Base-by-base conservation (phyloP, 1,140 invertebrate species). In the Anastatus disparis region DNA sequence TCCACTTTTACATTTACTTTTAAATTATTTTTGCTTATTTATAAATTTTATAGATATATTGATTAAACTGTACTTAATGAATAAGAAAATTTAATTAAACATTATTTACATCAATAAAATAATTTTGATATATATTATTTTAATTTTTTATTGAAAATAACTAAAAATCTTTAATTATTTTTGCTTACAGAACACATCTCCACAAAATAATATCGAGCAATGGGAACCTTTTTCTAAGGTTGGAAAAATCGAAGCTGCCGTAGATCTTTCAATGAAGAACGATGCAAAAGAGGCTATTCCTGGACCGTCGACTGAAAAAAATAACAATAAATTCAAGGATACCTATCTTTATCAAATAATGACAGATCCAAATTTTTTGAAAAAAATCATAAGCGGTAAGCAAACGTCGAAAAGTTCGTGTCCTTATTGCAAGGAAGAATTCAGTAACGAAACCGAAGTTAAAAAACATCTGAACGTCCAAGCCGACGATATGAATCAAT, bases 291-390 rank as follows among this genome's bases (percentile, higher is more conserved):
- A 38, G 15, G 40, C 58, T 2, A 15, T 12, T 3, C 48, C 58
- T 0, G 63, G 40, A 26, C 7, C 53, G 1, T 12, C 62, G 9
- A 20, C 7, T n/a, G 64, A 55, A 13, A 42, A 56, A 9, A 42
- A 65, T 4, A 40, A 53, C 12, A 44, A 66, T 6, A 78, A 74
- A 15, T 70, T 80, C 10, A 78, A 82, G 52, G 72, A 79, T 13
- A 82, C 82, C 4, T 79, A 78, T 27, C 76, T 84, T 2, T 84
- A 83, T n/a, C 77, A 82, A 42, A 79, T 84, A 13, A 81, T 84
- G 76, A 84, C 81, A 0, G 81, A 84, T 68, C 79, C 82, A 0
- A 68, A 76, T 2, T 82, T 84, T 59, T 24, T 80, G 6, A 74
- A 77, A 0, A 82, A 71, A 35, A 70, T 81, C 4, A 29, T 26